These are phyloP conservation scores for Frankliniella fusca DNA, from an alignment of 2,888 invertebrate genomes.

Conservation along the genomic window DNA sequence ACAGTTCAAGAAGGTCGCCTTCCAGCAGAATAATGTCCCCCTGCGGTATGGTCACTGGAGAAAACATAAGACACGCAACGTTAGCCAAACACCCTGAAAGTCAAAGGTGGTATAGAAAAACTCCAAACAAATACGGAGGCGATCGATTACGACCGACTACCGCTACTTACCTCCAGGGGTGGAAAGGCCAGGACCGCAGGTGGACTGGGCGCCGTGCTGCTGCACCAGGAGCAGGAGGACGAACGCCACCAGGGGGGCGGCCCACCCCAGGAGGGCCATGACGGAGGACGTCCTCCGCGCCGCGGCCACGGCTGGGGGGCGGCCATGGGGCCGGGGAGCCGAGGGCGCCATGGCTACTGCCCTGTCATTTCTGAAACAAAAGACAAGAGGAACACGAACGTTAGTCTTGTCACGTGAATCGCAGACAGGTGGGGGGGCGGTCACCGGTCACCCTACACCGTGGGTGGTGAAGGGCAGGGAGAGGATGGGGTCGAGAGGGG, in stretches of 20 bases:
- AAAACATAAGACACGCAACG: not conserved
- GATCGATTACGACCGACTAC: not conserved
- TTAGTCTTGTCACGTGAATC: not conserved
- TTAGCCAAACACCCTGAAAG: not conserved
- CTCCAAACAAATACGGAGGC: not conserved
- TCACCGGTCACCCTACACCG: not conserved
- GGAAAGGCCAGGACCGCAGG: constrained; percentile 36
- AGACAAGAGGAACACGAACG: not conserved
- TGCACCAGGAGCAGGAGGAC: not conserved
- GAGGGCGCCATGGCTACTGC: constrained; percentile 2
- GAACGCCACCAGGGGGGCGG: not conserved
- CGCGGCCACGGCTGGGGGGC: not conserved
- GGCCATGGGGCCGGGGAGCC: not conserved
- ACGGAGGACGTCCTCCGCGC: not conserved
- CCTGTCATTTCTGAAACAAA: constrained; percentile 1
- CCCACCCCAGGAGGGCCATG: not conserved
- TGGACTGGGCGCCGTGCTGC: constrained; percentile 19
- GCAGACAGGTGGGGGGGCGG: not conserved
- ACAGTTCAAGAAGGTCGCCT: constrained; percentile 60
- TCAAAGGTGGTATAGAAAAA: not conserved
- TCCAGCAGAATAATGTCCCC: constrained; percentile 57
- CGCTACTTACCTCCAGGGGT: constrained; percentile 37
- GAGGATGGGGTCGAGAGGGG: too few relatives aligned
- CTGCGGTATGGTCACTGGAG: constrained; percentile 50
- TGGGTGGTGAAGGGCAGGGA: not conserved